Evolutionary conservation across 2,888 invertebrate genomes (phyloP).

Genomic region (Caenorhabditis zanzibari): DNA sequence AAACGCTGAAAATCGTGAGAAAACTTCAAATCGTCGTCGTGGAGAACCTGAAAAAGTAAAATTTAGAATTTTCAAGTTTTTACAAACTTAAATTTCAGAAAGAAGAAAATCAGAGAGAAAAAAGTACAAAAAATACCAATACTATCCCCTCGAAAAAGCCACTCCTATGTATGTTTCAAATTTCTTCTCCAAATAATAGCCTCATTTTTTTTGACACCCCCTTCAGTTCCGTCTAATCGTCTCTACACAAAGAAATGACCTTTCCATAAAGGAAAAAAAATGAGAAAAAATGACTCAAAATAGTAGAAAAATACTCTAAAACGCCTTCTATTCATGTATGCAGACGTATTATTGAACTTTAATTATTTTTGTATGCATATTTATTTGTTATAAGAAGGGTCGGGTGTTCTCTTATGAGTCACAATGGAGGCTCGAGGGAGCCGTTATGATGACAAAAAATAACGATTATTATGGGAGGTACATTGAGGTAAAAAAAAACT

Average conservation of each 20-base stretch:
- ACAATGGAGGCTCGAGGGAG: constrained; percentile 44
- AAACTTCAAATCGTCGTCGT: too few relatives aligned
- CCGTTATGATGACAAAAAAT: constrained; percentile 15
- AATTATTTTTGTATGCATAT: constrained; percentile 57
- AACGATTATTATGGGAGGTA: constrained; percentile 3
- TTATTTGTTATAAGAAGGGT: neutral
- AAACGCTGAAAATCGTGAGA: too few relatives aligned
- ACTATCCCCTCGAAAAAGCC: neutral
- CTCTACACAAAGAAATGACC: too few relatives aligned
- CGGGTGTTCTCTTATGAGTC: constrained; percentile 36
- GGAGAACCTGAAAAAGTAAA: too few relatives aligned
- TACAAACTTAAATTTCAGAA: neutral
- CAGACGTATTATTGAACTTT: constrained; percentile 52
- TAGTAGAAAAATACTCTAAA: neutral
- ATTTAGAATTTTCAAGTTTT: constrained; percentile 10
- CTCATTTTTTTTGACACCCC: too few relatives aligned
- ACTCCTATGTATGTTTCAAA: too few relatives aligned
- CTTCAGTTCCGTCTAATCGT: too few relatives aligned
- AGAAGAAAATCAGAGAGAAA: neutral
- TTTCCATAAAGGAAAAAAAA: too few relatives aligned
- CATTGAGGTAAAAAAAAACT: constrained; percentile 24
- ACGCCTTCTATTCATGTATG: constrained; percentile 9
- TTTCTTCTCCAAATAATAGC: too few relatives aligned
- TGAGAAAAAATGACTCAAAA: too few relatives aligned
- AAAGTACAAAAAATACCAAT: too few relatives aligned